Evolutionary conservation across 2,888 invertebrate species (phyloP), one percentile per base, ranked within the genome.

Genomic region (Limnephilus rhombicus): DNA sequence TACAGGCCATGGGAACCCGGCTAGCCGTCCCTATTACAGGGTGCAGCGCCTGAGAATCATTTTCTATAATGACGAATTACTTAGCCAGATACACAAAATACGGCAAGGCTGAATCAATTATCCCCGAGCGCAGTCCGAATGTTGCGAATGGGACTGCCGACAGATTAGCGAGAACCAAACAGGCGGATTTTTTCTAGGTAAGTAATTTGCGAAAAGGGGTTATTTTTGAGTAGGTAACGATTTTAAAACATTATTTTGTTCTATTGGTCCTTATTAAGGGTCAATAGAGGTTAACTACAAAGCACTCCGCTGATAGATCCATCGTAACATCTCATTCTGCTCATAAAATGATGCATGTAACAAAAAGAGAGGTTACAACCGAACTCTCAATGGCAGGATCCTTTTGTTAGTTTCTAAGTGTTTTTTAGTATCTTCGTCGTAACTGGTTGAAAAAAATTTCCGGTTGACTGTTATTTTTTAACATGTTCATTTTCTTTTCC

Each of bases 11-110:
- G 92, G 80, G 90, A 92, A 81, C 85, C 85, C 37, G 34, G 89
- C 90, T 86, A 85, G 85, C 85, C 89, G 89, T 81, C 53, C 90
- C 85, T 89, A 89, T 89, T 91, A 91, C 90, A 90, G 91, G 91
- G 91, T 85, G 80, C 81, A 80, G 37, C 91, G 90, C 89, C 90
- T 49, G 24, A 68, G 85, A 91, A 91, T 92, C 92, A 90, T 90
- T 93, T 91, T 90, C 90, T 90, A 80, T 93, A 93, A 92, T 91
- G 92, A 91, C 89, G 89, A 92, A 86, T 91, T 91, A 91, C 90
- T 91, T 89, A 80, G 80, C 85, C 82, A 49, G 87, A 88, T 34
- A 91, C 49, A 87, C 9, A 91, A 91, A 91, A 81, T 37, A 87
- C 34, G 37, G n/a, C 37, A 45, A 68, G 68, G 68, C 31, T 34